These are phyloP conservation scores for Dreissena rostriformis DNA, from an alignment of 1,140 invertebrate species.

Conservation along the genomic window DNA sequence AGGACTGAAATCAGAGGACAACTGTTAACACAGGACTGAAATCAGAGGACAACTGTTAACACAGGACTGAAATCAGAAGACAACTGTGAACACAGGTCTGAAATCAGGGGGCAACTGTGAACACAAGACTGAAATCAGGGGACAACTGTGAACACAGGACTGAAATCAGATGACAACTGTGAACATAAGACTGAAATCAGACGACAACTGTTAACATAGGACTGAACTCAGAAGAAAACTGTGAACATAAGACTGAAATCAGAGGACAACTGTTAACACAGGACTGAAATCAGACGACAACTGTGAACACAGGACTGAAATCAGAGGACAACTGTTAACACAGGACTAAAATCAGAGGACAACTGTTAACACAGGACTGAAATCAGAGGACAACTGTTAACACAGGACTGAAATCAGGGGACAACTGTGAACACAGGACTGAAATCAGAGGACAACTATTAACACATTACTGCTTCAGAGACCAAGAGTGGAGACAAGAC, in stretches of 20 bases:
- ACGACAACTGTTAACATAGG: too few species aligned
- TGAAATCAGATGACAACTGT: too few species aligned
- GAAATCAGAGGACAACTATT: too few species aligned
- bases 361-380: constrained; percentile 80
- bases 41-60: constrained; percentile 80
- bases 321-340: too few species aligned
- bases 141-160: constrained; percentile 80
- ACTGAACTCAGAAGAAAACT: constrained; percentile 75
- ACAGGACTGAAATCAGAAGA: constrained; percentile 77
- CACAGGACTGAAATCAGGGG: constrained; percentile 76
- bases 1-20: constrained; percentile 76
- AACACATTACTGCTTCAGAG: too few species aligned
- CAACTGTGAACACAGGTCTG: constrained; percentile 80
- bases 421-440: too few species aligned
- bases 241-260: constrained; percentile 80
- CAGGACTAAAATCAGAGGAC: too few species aligned
- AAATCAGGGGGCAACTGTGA: too few species aligned
- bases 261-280: constrained; percentile 80
- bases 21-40: too few species aligned
- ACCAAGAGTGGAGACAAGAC: too few species aligned
- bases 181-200: constrained; percentile 76
- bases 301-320: constrained; percentile 79
- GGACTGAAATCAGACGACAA: constrained; percentile 73
- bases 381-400: constrained; percentile 80
- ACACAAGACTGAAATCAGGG: constrained; percentile 76